phyloP scores from a whole-genome alignment of 1,140 invertebrate species.

The Cyphomyrmex costatus region DNA sequence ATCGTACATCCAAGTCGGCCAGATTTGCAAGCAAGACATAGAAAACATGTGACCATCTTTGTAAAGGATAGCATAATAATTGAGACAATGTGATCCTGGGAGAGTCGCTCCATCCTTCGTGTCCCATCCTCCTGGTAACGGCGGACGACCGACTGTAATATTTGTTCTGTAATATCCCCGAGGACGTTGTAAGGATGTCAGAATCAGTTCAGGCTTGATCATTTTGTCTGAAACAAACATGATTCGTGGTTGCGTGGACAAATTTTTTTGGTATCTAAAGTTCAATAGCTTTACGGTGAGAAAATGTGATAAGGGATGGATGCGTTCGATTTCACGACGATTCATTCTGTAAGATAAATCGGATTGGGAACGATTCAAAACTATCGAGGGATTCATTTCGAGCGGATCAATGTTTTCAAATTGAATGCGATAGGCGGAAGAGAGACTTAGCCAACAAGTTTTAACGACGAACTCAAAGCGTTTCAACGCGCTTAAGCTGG shows the following conservation, averaged over 20 bases:
- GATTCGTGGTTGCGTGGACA: conserved; percentile 43
- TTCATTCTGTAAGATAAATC: conserved; percentile 58
- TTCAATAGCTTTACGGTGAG: conserved; percentile 33
- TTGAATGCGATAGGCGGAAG: conserved; percentile 59
- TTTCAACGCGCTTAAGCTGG: conserved; percentile 51
- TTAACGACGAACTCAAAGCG: conserved; percentile 48
- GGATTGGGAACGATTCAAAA: conserved; percentile 56
- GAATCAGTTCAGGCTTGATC: conserved; percentile 76
- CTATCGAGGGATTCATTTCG: conserved; percentile 55
- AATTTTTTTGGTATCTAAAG: conserved; percentile 5
- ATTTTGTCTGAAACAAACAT: conserved; percentile 76
- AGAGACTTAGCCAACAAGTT: conserved; percentile 58
- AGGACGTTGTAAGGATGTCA: conserved; percentile 78
- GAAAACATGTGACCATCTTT: conserved; percentile 85
- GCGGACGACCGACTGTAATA: conserved; percentile 85
- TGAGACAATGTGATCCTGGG: conserved; percentile 85
- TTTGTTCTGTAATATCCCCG: conserved; percentile 85
- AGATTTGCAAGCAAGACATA: conserved; percentile 88
- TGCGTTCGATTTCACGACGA: conserved; percentile 43
- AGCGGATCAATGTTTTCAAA: conserved; percentile 59
- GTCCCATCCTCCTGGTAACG: conserved; percentile 87
- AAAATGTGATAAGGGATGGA: conserved; percentile 35
- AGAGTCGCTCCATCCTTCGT: conserved; percentile 76
- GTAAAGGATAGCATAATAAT: conserved; percentile 88
- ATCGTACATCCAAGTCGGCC: conserved; percentile 90